phyloP scores from a whole-genome alignment of 2,113 vertebrate species.

The Sisor rabdophorus region DNA sequence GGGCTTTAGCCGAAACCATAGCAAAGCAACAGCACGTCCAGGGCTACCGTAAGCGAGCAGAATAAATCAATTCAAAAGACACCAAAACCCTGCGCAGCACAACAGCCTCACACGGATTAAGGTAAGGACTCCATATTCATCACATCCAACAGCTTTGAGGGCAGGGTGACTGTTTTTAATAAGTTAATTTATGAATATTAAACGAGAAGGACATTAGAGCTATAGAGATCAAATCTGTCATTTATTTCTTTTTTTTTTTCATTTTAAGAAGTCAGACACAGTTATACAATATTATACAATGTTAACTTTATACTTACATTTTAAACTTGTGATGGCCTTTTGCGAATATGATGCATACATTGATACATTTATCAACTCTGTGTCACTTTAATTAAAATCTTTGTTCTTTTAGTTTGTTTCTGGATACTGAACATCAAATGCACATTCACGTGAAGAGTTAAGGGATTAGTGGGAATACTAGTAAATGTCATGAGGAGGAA shows the following conservation, averaged over 20 bases:
- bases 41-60: slow-evolving; percentile 19
- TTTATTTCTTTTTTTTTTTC: not conserved
- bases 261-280: not conserved
- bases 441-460: slow-evolving; percentile 32
- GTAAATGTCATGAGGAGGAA: slow-evolving; percentile 63
- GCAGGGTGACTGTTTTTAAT: slow-evolving; percentile 14
- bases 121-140: slow-evolving; percentile 58
- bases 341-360: not conserved
- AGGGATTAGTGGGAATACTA: slow-evolving; percentile 41
- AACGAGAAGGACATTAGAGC: too few species aligned
- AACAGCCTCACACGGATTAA: slow-evolving; percentile 48
- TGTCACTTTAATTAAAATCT: not conserved
- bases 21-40: slow-evolving; percentile 45
- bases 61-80: slow-evolving; percentile 37
- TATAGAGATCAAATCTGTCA: not conserved
- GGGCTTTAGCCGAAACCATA: slow-evolving; percentile 61
- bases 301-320: not conserved
- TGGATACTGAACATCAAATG: slow-evolving; percentile 30
- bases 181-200: not conserved
- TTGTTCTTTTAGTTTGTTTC: not conserved
- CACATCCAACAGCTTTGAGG: not conserved
- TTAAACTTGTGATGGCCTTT: not conserved
- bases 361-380: not conserved
- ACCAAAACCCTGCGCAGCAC: slow-evolving; percentile 37
- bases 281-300: not conserved